Conservation (phyloP, 2,888 invertebrate species). For the Tuta absoluta region DNA sequence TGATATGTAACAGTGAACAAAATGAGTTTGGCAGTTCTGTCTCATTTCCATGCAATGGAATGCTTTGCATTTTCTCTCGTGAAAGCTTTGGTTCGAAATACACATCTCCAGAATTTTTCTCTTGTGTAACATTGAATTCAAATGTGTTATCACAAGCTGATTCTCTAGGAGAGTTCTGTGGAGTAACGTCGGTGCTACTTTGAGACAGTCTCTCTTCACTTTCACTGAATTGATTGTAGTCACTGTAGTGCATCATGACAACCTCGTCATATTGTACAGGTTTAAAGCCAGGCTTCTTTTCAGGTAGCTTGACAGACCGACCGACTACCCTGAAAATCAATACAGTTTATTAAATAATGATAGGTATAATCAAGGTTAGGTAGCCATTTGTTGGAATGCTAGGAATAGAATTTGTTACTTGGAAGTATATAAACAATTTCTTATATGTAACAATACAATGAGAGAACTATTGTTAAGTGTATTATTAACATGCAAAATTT, state of each 20-base stretch:
- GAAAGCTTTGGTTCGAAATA: constrained; percentile 50
- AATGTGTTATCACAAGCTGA: constrained; percentile 52
- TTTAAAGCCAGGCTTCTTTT: constrained; percentile 55
- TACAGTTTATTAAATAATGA: background rate
- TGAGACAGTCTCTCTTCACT: constrained; percentile 71
- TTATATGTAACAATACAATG: background rate
- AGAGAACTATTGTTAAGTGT: no score
- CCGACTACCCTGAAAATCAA: constrained; percentile 64
- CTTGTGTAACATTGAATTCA: constrained; percentile 51
- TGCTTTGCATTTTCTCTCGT: constrained; percentile 56
- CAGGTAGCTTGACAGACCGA: constrained; percentile 62
- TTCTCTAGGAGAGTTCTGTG: constrained; percentile 69
- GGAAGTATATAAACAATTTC: background rate
- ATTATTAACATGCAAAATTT: no score
- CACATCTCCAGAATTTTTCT: constrained; percentile 36
- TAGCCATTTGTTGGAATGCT: background rate
- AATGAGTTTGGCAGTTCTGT: constrained; percentile 62
- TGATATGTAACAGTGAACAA: constrained; percentile 71
- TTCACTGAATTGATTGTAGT: constrained; percentile 70
- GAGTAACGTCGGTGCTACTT: constrained; percentile 72
- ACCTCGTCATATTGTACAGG: constrained; percentile 72
- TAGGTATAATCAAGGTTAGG: background rate
- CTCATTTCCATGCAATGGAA: constrained; percentile 50
- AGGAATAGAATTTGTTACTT: background rate
- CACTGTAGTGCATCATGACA: constrained; percentile 71